Evolutionary conservation across 2,797 vertebrate species (phyloP), one percentile per base, ranked within the genome.

Genomic region (Poecilia velifera): DNA sequence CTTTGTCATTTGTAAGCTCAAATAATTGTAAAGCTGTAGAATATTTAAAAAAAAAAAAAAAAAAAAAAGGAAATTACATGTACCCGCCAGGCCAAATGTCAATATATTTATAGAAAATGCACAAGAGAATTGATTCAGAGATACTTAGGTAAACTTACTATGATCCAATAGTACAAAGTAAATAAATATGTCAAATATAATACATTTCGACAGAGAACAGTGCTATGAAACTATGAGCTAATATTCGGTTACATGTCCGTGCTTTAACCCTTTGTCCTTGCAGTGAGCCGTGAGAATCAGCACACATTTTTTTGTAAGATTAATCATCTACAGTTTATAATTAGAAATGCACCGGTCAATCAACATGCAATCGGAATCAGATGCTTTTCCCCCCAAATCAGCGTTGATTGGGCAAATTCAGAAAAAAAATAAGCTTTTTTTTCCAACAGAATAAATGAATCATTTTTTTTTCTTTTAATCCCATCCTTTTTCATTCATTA

Each of bases 51-150:
- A 31, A 31, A 41, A 72, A 83, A 82, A 31, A 31, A 31, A 41
- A 72, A 83, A 82, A 73, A 87, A 74, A 88, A 86, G 83, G 78
- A 78, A 77, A 80, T 87, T 83, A 89, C 73, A 89, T 90, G 89
- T 90, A 82, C 18, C 14, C 6, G 16, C 9, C 39, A 68, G 10
- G 6, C 64, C 64, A 68, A 39, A 68, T 10, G 18, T 68, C 34
- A 39, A 68, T 25, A 39, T 4, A 22, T 68, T 25, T 68, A 25
- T 43, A 41, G 39, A 59, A 13, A 59, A 5, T n/a, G 25, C n/a
- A 57, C n/a, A 57, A n/a, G 12, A 57, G 16, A 57, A 28, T 57
- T 28, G 10, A 57, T 66, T 66, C 18, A 18, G 25, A 68, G 36
- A 68, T 68, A 68, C 36, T 25, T 41, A 22, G 20, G 34, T 39